phyloP scores from a whole-genome alignment of 2,113 vertebrate species.

The Xenopus laevis region DNA sequence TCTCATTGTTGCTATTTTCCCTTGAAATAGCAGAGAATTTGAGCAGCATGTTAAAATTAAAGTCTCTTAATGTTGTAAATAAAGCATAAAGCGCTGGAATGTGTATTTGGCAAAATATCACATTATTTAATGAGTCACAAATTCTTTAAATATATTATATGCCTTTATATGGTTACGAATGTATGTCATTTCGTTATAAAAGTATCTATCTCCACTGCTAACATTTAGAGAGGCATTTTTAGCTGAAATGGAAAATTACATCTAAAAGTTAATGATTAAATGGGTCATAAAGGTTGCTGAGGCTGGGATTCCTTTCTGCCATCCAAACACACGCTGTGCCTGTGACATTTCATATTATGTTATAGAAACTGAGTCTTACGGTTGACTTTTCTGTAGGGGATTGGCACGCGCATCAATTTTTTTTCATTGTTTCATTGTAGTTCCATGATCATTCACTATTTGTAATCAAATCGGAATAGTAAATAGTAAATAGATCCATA shows the following conservation, averaged over 20 bases:
- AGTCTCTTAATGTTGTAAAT: slow-evolving; percentile 60
- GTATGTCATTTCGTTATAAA: slow-evolving; percentile 47
- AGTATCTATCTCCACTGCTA: slow-evolving; percentile 46
- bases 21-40: slow-evolving; percentile 65
- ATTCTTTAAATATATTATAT: slow-evolving; percentile 48
- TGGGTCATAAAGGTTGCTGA: background rate
- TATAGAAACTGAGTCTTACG: too few species aligned
- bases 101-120: slow-evolving; percentile 53
- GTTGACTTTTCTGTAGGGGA: too few species aligned
- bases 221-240: slow-evolving; percentile 38
- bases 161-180: slow-evolving; percentile 57
- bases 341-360: too few species aligned
- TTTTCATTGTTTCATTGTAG: too few species aligned
- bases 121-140: slow-evolving; percentile 52
- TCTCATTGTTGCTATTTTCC: slow-evolving; percentile 1
- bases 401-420: too few species aligned
- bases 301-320: background rate
- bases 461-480: too few species aligned
- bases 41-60: slow-evolving; percentile 66
- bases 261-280: background rate
- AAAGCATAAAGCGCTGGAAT: slow-evolving; percentile 57
- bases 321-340: too few species aligned
- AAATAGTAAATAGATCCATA: too few species aligned
- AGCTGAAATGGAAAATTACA: background rate
- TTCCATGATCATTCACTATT: too few species aligned